Evolutionary conservation across 2,888 invertebrate genomes (phyloP), one percentile per base, ranked within the genome.

Genomic region (Escarpia spicata): DNA sequence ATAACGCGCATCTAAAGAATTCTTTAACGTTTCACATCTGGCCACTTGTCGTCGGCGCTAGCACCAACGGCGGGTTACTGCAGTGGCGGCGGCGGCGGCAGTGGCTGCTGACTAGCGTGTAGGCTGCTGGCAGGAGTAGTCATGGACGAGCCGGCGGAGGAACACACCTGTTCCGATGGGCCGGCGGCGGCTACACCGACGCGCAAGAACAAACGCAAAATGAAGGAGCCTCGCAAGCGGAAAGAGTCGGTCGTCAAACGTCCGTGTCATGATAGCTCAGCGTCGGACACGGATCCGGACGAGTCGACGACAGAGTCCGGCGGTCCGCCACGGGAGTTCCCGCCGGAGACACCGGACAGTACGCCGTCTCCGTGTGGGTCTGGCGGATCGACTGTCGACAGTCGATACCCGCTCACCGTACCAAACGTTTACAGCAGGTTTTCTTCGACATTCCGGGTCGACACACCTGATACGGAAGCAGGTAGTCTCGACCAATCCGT

Each of bases 211-310:
- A 93, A 93, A 89, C 93, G 93, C 37, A 93, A 93, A 90, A 92
- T 92, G 93, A 92, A 92, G 37, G 93, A 92, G 31, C 93, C 93
- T 10, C 92, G 91, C 58, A 92, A 92, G 44, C 90, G 91, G 12
- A 91, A 92, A 2, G 93, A 93, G 45, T 93, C 93, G 89, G 93
- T 93, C 58, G 92, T 93, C 89, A 96, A 96, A 93, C 93, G 95
- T 52, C 95, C 95, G 92, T 95, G 96, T 94, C 95, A 95, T 91
- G 95, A 95, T 45, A 95, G 94, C 93, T 93, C 94, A 93, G 58
- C 26, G 12, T 90, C 89, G 15, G 91, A 89, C 19, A n/a, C 91
- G 2, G 92, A 44, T 45, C 52, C 52, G 19, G 95, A 95, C 89
- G 94, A 95, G 93, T 31, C 31, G 90, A 43, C 91, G 19, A 4